These are phyloP conservation scores for Coreoperca whiteheadi DNA, from an alignment of 2,113 vertebrate genomes.

Conservation along the genomic window DNA sequence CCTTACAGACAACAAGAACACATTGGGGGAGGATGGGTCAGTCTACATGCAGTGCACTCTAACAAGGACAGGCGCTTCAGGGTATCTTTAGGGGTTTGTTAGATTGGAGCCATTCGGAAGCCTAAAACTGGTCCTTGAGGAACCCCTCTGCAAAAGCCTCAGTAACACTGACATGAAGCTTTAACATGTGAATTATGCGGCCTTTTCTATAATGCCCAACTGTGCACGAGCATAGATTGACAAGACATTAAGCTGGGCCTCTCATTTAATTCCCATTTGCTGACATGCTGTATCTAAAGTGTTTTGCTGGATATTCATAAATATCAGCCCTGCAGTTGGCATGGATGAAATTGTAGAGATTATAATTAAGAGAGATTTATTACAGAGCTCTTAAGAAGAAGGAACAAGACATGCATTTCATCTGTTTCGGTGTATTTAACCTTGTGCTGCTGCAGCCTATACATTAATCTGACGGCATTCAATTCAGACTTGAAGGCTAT, in stretches of 20 bases:
- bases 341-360: slow-evolving; percentile 19
- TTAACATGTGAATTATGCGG: not conserved
- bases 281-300: not conserved
- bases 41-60: slow-evolving; percentile 66
- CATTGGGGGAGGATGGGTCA: slow-evolving; percentile 85
- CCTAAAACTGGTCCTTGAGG: not conserved
- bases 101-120: slow-evolving; percentile 22
- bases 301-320: slow-evolving; percentile 8
- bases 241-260: not conserved
- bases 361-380: slow-evolving; percentile 36
- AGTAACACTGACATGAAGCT: not conserved
- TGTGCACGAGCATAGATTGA: not conserved
- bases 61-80: not conserved
- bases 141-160: not conserved
- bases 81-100: slow-evolving; percentile 19
- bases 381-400: slow-evolving; percentile 10
- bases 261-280: slow-evolving; percentile 12
- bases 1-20: slow-evolving; percentile 90
- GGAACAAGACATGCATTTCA: slow-evolving; percentile 9
- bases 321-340: not conserved
- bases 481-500: not conserved
- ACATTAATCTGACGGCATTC: slow-evolving; percentile 3
- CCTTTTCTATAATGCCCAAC: not conserved
- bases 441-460: slow-evolving; percentile 5
- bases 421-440: slow-evolving; percentile 7